Evolutionary conservation across 2,113 vertebrate genomes (phyloP).

Genomic region (Manacus vitellinus): DNA sequence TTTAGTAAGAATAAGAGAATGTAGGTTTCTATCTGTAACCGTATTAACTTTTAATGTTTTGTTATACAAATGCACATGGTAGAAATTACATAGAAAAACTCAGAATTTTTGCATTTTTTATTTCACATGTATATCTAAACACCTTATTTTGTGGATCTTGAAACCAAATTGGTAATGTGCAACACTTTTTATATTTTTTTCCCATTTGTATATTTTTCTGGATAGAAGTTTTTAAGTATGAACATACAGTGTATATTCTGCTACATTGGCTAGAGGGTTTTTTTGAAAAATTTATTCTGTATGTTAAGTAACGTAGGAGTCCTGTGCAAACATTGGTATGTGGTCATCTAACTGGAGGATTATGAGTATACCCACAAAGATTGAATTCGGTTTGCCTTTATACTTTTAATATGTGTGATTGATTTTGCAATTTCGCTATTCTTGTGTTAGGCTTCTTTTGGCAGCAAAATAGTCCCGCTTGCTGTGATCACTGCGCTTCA

Average conservation of each 20-base stretch:
- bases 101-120: not conserved
- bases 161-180: not conserved
- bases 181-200: not conserved
- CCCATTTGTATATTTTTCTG: not conserved
- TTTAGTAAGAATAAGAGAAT: not conserved
- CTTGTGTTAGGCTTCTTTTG: not conserved
- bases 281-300: not conserved
- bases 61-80: not conserved
- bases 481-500: not conserved
- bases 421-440: not conserved
- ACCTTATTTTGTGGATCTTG: not conserved
- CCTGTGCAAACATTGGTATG: not conserved
- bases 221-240: not conserved
- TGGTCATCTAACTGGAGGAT: not conserved
- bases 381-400: not conserved
- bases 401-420: not conserved
- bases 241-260: not conserved
- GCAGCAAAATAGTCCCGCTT: not conserved
- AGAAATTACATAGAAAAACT: not conserved
- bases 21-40: not conserved
- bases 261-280: not conserved
- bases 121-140: not conserved
- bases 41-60: not conserved
- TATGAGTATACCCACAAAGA: not conserved
- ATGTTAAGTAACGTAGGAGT: not conserved